Base-by-base conservation (phyloP, 1,140 invertebrate species). In the Carcinoscorpius rotundicauda region DNA sequence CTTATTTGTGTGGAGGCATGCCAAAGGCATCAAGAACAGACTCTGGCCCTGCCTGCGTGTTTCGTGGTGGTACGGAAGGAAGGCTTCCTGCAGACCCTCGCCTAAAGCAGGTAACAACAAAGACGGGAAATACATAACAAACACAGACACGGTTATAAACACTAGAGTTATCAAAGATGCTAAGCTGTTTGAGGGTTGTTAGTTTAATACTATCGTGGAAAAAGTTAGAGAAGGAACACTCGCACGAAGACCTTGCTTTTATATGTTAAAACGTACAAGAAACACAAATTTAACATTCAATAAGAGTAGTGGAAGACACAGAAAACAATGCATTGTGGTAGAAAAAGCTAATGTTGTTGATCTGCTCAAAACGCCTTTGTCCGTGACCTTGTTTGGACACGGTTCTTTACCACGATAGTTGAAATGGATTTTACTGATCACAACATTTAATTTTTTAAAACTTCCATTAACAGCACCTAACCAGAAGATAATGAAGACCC, bases 1-100 rank as follows among this genome's bases (percentile, higher is more conserved):
- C 29, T 29, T 73, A 93, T 85, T 69, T 91, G 91, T 71, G 89
- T 87, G 69, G 89, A 89, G 71, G 82, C 79, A 65, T 77, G 72
- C 71, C 4, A 65, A 69, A 67, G 72, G 73, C 59, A 75, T 65
- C 66, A 72, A 70, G 58, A 78, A 77, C 57, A 75, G 75, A 58
- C 74, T 75, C 29, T 78, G 78, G 51, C 77, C 73, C 58, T 78
- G 76, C 52, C 78, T 72, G 63, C 74, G 75, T 62, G 77, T 75
- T 69, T 61, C 70, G 67, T 61, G 72, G 69, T n/a, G 76, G 75
- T 53, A 72, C 69, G 6, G 70, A 68, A 52, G 77, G 76, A 57
- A 72, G 71, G 63, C 70, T 71, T 64, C 72, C 66, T 64, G 64
- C 68, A 68, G 68, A 56, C 52, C 68, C 70, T 64, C 71, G 67